These are phyloP conservation scores for Furnarius figulus DNA, from an alignment of 2,113 vertebrate species.

Conservation along the genomic window DNA sequence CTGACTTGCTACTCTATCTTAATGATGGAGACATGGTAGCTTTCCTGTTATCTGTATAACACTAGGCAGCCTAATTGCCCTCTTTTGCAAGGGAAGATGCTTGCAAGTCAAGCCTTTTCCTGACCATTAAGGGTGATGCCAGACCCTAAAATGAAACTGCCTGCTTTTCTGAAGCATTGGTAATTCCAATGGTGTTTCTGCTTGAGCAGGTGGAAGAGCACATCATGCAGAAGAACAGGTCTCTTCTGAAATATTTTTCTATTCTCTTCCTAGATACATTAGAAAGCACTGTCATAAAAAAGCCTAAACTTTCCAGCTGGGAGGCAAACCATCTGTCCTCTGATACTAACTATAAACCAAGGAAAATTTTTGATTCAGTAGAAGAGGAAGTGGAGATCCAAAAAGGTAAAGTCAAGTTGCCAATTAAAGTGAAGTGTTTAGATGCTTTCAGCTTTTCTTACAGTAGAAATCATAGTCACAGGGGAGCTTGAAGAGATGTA, in stretches of 20 bases:
- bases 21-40: background rate
- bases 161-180: background rate
- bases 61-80: background rate
- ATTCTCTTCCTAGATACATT: background rate
- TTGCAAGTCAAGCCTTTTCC: background rate
- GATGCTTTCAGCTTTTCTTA: background rate
- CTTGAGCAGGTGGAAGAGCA: background rate
- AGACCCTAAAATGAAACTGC: background rate
- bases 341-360: background rate
- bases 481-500: background rate
- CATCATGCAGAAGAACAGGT: background rate
- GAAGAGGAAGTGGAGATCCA: background rate
- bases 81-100: accelerated
- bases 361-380: background rate
- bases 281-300: background rate
- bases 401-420: background rate
- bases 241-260: background rate
- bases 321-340: background rate
- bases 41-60: background rate
- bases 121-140: background rate
- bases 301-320: slow-evolving; percentile 20
- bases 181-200: background rate
- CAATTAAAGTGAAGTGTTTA: background rate
- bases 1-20: no score
- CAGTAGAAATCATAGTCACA: background rate